Conservation (phyloP, 64 coral and sea anemone genomes). For the Porites australiensis region DNA sequence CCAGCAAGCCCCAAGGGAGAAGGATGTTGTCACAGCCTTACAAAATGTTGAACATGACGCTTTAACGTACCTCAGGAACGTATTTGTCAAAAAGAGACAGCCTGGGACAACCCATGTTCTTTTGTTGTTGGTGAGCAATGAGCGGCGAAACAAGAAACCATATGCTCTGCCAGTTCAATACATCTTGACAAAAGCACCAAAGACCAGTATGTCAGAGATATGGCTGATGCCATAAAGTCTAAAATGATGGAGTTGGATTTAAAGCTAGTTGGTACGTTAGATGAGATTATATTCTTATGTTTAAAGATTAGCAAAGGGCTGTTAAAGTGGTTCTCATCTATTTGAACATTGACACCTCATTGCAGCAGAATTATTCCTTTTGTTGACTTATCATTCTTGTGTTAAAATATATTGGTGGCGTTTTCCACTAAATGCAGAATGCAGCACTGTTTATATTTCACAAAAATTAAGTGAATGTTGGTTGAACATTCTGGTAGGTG, state of each 20-base stretch:
- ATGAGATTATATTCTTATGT: neutral
- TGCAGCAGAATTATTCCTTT: no score
- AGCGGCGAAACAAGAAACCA: constrained; percentile 50
- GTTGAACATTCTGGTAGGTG: no score
- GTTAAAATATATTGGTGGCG: no score
- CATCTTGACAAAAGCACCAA: constrained; percentile 24
- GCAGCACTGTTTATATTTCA: no score
- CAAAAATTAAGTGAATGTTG: no score
- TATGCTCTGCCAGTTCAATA: constrained; percentile 61
- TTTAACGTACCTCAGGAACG: constrained; percentile 13
- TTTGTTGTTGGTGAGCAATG: constrained; percentile 34
- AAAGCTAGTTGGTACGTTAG: constrained; percentile 60
- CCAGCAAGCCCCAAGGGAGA: neutral
- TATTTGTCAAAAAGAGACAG: constrained; percentile 60
- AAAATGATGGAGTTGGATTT: constrained; percentile 54
- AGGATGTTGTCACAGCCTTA: constrained; percentile 26
- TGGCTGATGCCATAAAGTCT: constrained; percentile 45
- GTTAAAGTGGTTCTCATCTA: no score
- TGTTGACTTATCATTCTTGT: no score
- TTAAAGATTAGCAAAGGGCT: no score
- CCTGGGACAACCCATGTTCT: constrained; percentile 65
- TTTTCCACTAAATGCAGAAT: no score
- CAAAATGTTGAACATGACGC: constrained; percentile 17
- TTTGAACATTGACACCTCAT: no score
- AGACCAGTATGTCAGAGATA: constrained; percentile 61